Evolutionary conservation across 2,113 vertebrate genomes (phyloP), one percentile per base, ranked within the genome.

Genomic region (Erinaceus europaeus): DNA sequence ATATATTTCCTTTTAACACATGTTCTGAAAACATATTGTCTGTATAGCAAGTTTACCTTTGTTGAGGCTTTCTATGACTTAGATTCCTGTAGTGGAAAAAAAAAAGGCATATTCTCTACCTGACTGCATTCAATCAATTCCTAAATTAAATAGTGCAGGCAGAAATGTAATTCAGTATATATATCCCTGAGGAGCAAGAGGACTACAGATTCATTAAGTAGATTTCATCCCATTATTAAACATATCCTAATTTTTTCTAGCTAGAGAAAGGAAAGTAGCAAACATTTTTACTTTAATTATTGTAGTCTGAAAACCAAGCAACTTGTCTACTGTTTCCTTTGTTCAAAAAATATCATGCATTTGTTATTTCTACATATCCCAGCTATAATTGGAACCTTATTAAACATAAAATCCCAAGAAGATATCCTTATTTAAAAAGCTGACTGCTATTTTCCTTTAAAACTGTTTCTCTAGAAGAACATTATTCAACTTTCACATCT

Each of bases 71-170:
- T 88, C 69, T 89, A 25, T 72, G 27, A 76, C 36, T 86, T 44
- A 71, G 32, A 34, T 62, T 89, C 74, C 32, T 3, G 14, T 68
- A 27, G 23, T 5, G 5, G 15, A 10, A 15, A 48, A 34, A 14
- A 78, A 72, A 23, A 65, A 72, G 23, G 32, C 71, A 20, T 29
- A 36, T 17, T 52, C 64, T 93, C 87, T 90, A 92, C 94, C 74
- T 87, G 91, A 93, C 85, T 93, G 90, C 82, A n/a, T 94, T 76
- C 90, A 93, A 87, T 94, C 91, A 90, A 76, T 78, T 78, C 91
- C 90, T 76, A 83, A 89, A 93, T 93, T 68, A 92, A 89, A 55
- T 59, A 82, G 61, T 27, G 48, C 69, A 71, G 72, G 82, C 76
- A 78, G 91, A 71, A 85, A 72, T 62, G 71, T 84, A 82, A 79